These are phyloP conservation scores for Callimorpha dominula DNA, from an alignment of 2,888 invertebrate genomes.

Conservation along the genomic window DNA sequence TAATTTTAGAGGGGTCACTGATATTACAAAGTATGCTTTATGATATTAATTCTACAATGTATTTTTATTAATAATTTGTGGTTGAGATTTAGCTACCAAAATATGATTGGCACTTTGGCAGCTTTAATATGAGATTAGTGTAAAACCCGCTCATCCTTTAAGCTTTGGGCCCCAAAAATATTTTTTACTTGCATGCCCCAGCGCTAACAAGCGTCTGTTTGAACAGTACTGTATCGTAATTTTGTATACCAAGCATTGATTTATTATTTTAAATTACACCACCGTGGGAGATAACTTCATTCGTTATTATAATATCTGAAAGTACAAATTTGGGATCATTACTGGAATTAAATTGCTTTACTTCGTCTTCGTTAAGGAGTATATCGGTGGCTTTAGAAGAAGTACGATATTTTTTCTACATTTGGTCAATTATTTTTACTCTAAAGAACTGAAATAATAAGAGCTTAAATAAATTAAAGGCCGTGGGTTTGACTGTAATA, in stretches of 20 bases:
- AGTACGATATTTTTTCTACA: background rate
- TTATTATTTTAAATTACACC: conserved; percentile 63
- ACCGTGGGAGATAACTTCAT: conserved; percentile 49
- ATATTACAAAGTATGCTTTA: background rate
- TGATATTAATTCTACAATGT: background rate
- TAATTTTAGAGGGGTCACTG: background rate
- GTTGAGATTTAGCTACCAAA: background rate
- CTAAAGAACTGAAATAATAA: background rate
- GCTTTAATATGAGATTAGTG: background rate
- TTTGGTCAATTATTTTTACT: conserved; percentile 3
- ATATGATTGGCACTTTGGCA: background rate
- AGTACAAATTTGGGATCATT: conserved; percentile 42
- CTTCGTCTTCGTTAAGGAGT: conserved; percentile 26
- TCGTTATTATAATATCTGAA: conserved; percentile 44
- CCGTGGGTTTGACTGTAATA: background rate
- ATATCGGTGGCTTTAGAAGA: conserved; percentile 18
- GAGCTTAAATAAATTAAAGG: background rate
- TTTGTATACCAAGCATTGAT: conserved; percentile 59
- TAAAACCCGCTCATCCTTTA: conserved; percentile 15
- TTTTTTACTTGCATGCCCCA: conserved; percentile 41
- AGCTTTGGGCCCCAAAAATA: conserved; percentile 26
- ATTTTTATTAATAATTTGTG: background rate
- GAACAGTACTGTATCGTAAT: conserved; percentile 56
- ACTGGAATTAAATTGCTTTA: conserved; percentile 28
- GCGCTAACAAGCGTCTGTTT: conserved; percentile 59